phyloP scores from a whole-genome alignment of 2,113 vertebrate species.

The Cacatua alba region DNA sequence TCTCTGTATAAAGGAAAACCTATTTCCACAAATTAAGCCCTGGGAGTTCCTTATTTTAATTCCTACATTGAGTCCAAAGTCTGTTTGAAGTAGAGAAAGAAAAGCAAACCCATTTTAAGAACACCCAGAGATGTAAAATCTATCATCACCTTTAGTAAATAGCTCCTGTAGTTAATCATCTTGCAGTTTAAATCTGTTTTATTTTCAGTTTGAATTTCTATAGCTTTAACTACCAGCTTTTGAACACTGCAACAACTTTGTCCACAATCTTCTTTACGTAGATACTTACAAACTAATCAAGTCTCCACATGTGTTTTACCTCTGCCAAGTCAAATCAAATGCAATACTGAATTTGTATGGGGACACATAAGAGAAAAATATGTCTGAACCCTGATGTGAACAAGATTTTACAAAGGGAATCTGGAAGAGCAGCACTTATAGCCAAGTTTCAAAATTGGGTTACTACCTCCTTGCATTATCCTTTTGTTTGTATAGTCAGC shows the following conservation, averaged over 20 bases:
- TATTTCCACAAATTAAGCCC: not conserved
- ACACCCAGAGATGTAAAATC: not conserved
- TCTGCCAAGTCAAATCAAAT: not conserved
- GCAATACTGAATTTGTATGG: not conserved
- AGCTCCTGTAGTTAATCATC: not conserved
- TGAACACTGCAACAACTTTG: not conserved
- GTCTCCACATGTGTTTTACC: not conserved
- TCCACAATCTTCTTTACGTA: not conserved
- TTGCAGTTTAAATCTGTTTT: not conserved
- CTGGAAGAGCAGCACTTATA: not conserved
- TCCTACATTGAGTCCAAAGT: not conserved
- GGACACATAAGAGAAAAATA: not conserved
- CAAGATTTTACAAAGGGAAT: not conserved
- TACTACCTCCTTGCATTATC: not conserved
- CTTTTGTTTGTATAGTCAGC: not conserved
- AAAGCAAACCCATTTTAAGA: not conserved
- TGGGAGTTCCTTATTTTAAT: not conserved
- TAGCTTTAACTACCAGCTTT: not conserved
- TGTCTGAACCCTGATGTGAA: not conserved
- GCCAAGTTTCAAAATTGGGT: not conserved
- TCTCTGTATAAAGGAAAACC: not conserved
- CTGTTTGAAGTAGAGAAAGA: not conserved
- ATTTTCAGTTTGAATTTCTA: conserved; percentile 12
- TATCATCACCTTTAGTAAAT: not conserved
- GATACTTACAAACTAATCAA: not conserved